Evolutionary conservation across 2,797 vertebrate genomes (phyloP), one percentile per base, ranked within the genome.

Genomic region (Muscicapa comitata): DNA sequence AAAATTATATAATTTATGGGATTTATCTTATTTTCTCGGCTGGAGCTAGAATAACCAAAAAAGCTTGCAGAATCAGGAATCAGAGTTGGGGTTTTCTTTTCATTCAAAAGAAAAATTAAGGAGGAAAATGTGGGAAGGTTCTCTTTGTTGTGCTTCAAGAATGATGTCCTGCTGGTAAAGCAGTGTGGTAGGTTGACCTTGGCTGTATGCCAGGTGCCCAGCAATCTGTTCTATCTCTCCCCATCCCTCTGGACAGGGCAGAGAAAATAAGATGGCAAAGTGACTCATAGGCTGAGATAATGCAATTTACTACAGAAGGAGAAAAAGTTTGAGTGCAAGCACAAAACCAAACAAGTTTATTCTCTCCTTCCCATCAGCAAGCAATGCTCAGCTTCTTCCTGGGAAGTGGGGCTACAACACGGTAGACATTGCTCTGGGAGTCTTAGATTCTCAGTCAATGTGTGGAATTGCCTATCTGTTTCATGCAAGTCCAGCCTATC

Each of bases 361-460:
- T 25, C 5, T 37, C 13, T 68, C 6, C 11, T 43, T 55, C 9
- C 31, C 31, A 15, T n/a, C 7, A 68, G 13, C 10, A 3, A 37
- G 4, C 2, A 26, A n/a, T 48, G 9, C 42, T 54, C 15, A 19
- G 5, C 9, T 53, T 20, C 35, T 68, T 37, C 37, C 35, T 2
- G 2, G 42, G 23, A 55, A 68, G 26, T 6, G 10, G 35, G 11
- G 10, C 23, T 42, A 7, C 26, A 48, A 42, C 26, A 35, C 40
- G 23, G 0, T 3, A 20, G 31, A 3, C 0, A 1, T 37, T 37
- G 6, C 13, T 42, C 9, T 20, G 37, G 48, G 43, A 37, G 1
- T 17, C 18, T 65, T 35, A 42, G 42, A n/a, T 81, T 48, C 40
- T 38, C 33, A 71, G 17, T 13, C 13, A 24, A 31, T 6, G 11